Evolutionary conservation across 2,888 invertebrate species (phyloP).

Genomic region (Proisotoma minuta): DNA sequence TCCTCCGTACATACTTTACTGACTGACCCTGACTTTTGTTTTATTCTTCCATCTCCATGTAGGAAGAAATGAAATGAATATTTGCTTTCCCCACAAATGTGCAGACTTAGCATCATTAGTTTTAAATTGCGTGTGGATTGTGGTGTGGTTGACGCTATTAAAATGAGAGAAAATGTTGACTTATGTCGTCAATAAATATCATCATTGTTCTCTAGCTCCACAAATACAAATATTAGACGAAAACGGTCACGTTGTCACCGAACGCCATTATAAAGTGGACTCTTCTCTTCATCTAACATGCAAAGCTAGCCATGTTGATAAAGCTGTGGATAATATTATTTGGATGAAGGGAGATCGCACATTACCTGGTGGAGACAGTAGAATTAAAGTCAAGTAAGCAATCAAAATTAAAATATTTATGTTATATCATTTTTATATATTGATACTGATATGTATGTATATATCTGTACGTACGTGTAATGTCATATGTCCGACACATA

Average conservation of each 20-base stretch:
- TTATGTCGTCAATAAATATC: background rate
- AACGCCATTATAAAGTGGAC: constrained; percentile 57
- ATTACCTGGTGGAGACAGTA: constrained; percentile 44
- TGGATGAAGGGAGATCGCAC: constrained; percentile 45
- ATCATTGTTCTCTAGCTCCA: constrained; percentile 53
- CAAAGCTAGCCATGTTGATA: constrained; percentile 44
- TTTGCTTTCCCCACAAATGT: background rate
- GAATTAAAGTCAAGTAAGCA: constrained; percentile 48
- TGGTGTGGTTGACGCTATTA: background rate
- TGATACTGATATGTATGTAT: no score
- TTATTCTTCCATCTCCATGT: background rate
- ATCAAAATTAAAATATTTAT: background rate
- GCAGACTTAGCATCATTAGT: background rate
- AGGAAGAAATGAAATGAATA: background rate
- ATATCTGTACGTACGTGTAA: no score
- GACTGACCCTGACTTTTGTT: constrained; percentile 1
- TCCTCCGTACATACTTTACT: no score
- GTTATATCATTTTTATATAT: no score
- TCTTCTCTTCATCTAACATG: constrained; percentile 46
- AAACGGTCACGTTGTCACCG: constrained; percentile 57
- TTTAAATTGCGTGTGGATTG: background rate
- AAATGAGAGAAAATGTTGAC: background rate
- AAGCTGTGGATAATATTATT: constrained; percentile 39
- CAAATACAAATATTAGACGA: constrained; percentile 60
- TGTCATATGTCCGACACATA: no score